Conservation (phyloP, 2,797 vertebrate genomes). For the Zonotrichia albicollis region DNA sequence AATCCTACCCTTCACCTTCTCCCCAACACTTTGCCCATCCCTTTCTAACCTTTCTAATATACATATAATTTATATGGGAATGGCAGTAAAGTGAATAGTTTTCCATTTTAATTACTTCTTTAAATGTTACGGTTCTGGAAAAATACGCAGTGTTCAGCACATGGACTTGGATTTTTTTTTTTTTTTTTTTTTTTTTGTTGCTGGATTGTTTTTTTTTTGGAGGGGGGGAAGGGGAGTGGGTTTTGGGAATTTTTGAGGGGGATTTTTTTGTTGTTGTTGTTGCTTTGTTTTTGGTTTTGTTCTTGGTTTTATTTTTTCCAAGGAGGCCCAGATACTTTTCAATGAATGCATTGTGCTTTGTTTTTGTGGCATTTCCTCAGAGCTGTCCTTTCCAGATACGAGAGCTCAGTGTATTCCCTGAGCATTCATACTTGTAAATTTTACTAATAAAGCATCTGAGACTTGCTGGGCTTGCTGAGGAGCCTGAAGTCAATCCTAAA, state of each 20-base stretch:
- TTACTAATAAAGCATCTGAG: background rate
- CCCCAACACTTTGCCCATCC: background rate
- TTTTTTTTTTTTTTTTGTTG: background rate
- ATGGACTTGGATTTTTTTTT: background rate
- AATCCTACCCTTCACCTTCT: background rate
- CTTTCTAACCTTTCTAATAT: background rate
- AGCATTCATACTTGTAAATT: background rate
- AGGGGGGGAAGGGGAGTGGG: fast-evolving
- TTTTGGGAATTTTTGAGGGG: background rate
- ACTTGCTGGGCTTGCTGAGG: background rate
- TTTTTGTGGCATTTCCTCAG: background rate
- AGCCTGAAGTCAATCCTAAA: background rate
- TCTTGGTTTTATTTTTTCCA: background rate
- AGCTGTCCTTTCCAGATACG: background rate
- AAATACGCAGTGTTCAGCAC: background rate
- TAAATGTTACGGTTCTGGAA: background rate
- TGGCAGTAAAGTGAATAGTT: background rate
- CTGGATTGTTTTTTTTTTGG: background rate
- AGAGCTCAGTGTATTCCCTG: background rate
- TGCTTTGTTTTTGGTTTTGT: background rate
- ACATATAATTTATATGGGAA: background rate
- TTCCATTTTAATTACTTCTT: background rate
- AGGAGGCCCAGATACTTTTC: background rate
- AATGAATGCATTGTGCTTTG: background rate
- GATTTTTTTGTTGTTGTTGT: background rate